These are phyloP conservation scores for Chymomyza caudatula DNA, from an alignment of 2,888 invertebrate species.

Conservation along the genomic window DNA sequence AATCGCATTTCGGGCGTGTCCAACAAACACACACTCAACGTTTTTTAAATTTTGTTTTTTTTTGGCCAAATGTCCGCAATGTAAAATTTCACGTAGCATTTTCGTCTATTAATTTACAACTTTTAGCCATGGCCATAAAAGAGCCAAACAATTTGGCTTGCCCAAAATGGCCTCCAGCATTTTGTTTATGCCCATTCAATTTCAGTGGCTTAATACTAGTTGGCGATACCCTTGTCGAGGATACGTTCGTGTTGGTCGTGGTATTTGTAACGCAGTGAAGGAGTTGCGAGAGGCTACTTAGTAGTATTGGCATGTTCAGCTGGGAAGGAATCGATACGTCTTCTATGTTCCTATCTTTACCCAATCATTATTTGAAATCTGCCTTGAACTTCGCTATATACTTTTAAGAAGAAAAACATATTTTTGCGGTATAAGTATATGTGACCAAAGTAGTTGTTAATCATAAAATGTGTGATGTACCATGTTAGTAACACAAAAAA, in stretches of 20 bases:
- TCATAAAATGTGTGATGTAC: no score
- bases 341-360: no score
- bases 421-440: no score
- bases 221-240: not conserved
- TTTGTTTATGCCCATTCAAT: not conserved
- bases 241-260: not conserved
- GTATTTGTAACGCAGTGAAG: not conserved
- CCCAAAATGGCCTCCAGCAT: conserved; percentile 33
- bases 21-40: not conserved
- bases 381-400: no score
- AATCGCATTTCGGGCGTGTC: not conserved
- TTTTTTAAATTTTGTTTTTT: conserved; percentile 3
- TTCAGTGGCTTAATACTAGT: not conserved
- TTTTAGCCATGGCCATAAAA: conserved; percentile 53
- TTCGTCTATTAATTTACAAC: conserved; percentile 70
- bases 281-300: no score
- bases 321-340: no score
- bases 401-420: no score
- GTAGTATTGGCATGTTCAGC: no score
- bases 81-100: conserved; percentile 49
- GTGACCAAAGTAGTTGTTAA: no score
- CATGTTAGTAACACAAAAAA: no score
- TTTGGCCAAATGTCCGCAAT: not conserved
- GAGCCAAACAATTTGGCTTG: conserved; percentile 42
- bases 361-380: no score